phyloP scores from a whole-genome alignment of 1,140 invertebrate genomes.

The Radopholus similis region DNA sequence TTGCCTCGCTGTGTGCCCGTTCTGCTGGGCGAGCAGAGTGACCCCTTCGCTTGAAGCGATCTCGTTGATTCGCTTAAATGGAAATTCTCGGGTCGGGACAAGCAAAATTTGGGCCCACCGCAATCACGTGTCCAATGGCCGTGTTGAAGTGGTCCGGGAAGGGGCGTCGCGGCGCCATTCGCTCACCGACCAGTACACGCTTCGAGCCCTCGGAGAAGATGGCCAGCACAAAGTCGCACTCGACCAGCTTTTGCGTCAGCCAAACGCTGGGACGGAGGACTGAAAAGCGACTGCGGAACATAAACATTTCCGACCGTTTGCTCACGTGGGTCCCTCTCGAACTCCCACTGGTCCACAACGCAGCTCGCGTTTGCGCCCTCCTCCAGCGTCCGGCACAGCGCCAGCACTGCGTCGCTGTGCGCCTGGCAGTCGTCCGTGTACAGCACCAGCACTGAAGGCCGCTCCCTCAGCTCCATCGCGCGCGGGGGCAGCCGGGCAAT shows the following conservation, averaged over 20 bases:
- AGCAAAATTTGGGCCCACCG: conserved; percentile 30
- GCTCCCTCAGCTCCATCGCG: conserved; percentile 24
- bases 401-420: conserved; percentile 32
- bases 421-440: conserved; percentile 50
- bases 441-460: conserved; percentile 46
- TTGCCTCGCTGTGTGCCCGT: conserved; percentile 1
- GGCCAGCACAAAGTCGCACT: conserved; percentile 37
- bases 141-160: conserved; percentile 50
- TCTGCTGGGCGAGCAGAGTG: conserved; percentile 6
- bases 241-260: conserved; percentile 31
- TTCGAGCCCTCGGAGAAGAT: conserved; percentile 35
- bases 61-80: conserved; percentile 22
- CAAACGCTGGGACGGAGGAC: conserved; percentile 26
- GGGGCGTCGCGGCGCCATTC: conserved; percentile 34
- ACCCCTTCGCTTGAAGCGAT: conserved; percentile 9
- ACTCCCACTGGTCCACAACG: conserved; percentile 35
- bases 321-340: conserved; percentile 24
- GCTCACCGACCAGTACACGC: conserved; percentile 28
- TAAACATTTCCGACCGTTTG: conserved; percentile 5
- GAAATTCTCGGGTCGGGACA: background rate
- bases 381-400: conserved; percentile 35
- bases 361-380: conserved; percentile 32
- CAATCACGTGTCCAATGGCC: conserved; percentile 34
- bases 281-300: conserved; percentile 15
- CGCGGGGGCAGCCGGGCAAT: conserved; percentile 22